phyloP scores from a whole-genome alignment of 1,140 invertebrate species.

The Rhynchophorus ferrugineus region DNA sequence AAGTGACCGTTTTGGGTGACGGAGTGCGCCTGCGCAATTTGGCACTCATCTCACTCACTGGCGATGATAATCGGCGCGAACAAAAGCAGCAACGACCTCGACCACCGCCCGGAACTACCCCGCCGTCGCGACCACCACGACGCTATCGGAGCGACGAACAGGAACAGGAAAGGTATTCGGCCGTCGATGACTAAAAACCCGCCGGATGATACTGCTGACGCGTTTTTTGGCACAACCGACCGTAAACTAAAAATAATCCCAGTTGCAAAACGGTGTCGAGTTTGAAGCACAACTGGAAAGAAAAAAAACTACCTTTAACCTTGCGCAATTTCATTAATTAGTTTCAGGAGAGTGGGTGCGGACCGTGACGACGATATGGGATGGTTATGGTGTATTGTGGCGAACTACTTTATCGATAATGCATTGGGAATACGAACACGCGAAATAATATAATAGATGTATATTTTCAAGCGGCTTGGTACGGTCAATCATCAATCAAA shows the following conservation, averaged over 20 bases:
- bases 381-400: neutral
- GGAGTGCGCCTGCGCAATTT: slow-evolving; percentile 38
- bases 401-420: no score
- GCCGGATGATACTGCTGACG: no score
- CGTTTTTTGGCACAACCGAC: slow-evolving; percentile 9
- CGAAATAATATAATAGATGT: no score
- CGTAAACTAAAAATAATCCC: slow-evolving; percentile 1
- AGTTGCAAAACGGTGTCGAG: slow-evolving; percentile 14
- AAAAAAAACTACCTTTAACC: slow-evolving; percentile 24
- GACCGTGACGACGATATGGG: neutral
- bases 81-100: neutral
- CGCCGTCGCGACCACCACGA: no score
- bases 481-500: no score
- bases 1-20: slow-evolving; percentile 40
- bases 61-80: no score
- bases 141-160: no score
- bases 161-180: no score
- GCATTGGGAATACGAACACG: no score
- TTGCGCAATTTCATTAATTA: slow-evolving; percentile 24
- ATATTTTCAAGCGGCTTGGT: no score
- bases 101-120: neutral
- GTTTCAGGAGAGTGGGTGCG: slow-evolving; percentile 9
- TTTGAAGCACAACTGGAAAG: slow-evolving; percentile 14
- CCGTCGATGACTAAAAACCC: no score
- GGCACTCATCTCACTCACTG: slow-evolving; percentile 34